Base-by-base conservation (phyloP, 2,888 invertebrate species). In the Drosophila tripunctata region DNA sequence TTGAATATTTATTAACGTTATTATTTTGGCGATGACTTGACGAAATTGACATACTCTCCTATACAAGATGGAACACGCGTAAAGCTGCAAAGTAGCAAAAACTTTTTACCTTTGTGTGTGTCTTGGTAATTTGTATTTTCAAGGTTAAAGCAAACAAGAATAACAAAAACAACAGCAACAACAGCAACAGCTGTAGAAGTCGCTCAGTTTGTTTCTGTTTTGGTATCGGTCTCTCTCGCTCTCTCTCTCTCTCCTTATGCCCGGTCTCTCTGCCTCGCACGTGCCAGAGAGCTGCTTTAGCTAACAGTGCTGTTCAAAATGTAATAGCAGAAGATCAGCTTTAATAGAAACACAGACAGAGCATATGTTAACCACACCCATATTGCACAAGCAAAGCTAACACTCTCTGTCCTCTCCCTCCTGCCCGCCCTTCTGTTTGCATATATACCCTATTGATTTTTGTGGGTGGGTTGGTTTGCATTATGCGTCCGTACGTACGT, bases 121-220 rank as follows among this genome's bases (percentile, higher is more conserved):
- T 43, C 17, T 41, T 61, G 38, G 8, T 7, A 45, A 19, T 36
- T 30, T 40, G 35, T 27, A 6, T 55, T 67, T 67, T 75, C 75
- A 75, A 75, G 75, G 75, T 75, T 75, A 76, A 72, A 76, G 67
- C 73, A 66, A 58, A 60, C 60, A 76, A 75, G n/a, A n/a, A n/a
- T n/a, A n/a, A n/a, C n/a, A n/a, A n/a, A n/a, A n/a, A n/a, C n/a
- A n/a, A n/a, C n/a, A n/a, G n/a, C n/a, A n/a, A n/a, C n/a, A n/a
- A n/a, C n/a, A n/a, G n/a, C 50, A 50, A 52, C 76, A 76, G 76
- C 76, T 76, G 72, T 76, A 65, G 56, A 22, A 21, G 21, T 60
- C 41, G 33, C 67, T 43, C 27, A 38, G 50, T 61, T 52, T 69
- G 40, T 62, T 61, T 57, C 27, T 10, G 10, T 27, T 52, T 47